Conservation (phyloP, 1,140 invertebrate species). For the Tetragonula clypearis region DNA sequence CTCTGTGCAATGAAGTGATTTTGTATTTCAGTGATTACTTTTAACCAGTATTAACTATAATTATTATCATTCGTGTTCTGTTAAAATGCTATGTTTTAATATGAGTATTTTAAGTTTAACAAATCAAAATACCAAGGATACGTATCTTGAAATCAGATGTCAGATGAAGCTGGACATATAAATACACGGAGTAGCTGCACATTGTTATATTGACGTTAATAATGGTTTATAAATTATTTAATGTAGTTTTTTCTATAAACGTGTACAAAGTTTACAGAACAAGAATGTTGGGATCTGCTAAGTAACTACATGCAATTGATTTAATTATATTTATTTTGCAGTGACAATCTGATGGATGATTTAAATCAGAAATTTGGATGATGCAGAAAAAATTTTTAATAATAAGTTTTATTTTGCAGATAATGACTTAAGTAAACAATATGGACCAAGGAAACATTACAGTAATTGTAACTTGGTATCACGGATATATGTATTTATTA, state of each 20-base stretch:
- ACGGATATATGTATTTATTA: constrained; percentile 26
- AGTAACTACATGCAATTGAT: constrained; percentile 1
- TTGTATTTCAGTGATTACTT: constrained; percentile 61
- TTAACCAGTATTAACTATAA: constrained; percentile 54
- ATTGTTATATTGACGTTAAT: constrained; percentile 12
- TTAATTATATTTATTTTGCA: constrained; percentile 17
- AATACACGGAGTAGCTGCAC: constrained; percentile 14
- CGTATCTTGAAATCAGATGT: constrained; percentile 4
- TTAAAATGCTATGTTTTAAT: constrained; percentile 58
- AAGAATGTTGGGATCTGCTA: not conserved
- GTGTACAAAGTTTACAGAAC: constrained; percentile 21
- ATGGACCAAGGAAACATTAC: not conserved
- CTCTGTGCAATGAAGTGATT: constrained; percentile 52
- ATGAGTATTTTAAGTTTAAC: constrained; percentile 56
- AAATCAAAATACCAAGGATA: constrained; percentile 2
- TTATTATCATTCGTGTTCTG: constrained; percentile 57
- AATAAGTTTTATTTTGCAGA: constrained; percentile 42
- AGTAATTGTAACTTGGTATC: not conserved
- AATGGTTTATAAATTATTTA: constrained; percentile 17
- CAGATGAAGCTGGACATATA: constrained; percentile 17
- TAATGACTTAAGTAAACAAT: not conserved
- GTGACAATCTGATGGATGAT: not conserved
- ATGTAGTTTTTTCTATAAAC: not conserved
- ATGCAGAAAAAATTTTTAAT: constrained; percentile 8
- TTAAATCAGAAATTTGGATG: not conserved